These are phyloP conservation scores for Malacoraja senta DNA, from an alignment of 2,797 vertebrate species.

Conservation along the genomic window DNA sequence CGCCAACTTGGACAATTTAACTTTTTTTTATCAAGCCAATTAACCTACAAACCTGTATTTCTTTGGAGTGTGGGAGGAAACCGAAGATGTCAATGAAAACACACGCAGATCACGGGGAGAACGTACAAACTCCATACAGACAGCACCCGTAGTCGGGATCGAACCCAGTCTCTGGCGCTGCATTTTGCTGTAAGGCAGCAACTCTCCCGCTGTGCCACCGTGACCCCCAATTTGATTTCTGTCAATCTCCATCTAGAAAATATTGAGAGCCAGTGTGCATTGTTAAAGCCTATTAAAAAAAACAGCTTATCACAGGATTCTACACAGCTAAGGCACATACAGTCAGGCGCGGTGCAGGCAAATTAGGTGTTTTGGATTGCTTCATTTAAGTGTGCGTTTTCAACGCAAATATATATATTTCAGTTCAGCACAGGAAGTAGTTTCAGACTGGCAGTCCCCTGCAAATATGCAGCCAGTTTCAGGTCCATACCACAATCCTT, in stretches of 20 bases:
- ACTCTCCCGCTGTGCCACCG: too few species aligned
- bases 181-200: too few species aligned
- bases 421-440: conserved; percentile 27
- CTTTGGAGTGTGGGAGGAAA: too few species aligned
- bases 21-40: too few species aligned
- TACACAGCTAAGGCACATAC: not conserved
- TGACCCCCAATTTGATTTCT: not conserved
- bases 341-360: not conserved
- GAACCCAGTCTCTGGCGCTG: too few species aligned
- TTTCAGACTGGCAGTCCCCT: conserved; percentile 14
- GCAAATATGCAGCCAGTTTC: conserved; percentile 28
- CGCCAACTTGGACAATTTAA: too few species aligned
- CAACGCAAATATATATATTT: conserved; percentile 10
- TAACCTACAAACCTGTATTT: too few species aligned
- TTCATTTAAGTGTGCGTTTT: not conserved
- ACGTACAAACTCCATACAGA: too few species aligned
- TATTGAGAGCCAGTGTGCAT: not conserved
- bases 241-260: not conserved
- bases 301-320: not conserved
- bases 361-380: conserved; percentile 29
- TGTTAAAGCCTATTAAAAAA: not conserved
- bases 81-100: too few species aligned
- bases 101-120: too few species aligned
- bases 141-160: too few species aligned
- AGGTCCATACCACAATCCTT: not conserved